These are phyloP conservation scores for western clawed frog (Xenopus tropicalis) DNA, from an alignment of 2,113 vertebrate genomes.

Conservation along the genomic window UCB_Xtro_10.0 CM004443.2:195753001-195753500, in stretches of 20 bases:
- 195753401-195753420: constrained; percentile 55
- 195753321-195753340: too few relatives aligned
- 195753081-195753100: neutral
- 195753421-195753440: constrained; percentile 67
- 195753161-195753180: constrained; percentile 76
- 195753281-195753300: too few relatives aligned
- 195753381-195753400: too few relatives aligned
- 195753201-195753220: constrained; percentile 79
- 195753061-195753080: neutral
- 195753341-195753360: too few relatives aligned
- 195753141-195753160: constrained; percentile 73
- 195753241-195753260: neutral
- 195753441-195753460: constrained; percentile 65
- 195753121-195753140: constrained; percentile 52
- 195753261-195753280: too few relatives aligned
- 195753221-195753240: constrained; percentile 67
- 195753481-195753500: constrained; percentile 69
- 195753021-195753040: too few relatives aligned
- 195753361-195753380: too few relatives aligned
- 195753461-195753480: constrained; percentile 67
- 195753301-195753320: too few relatives aligned
- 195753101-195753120: constrained; percentile 51
- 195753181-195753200: constrained; percentile 80
- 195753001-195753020: too few relatives aligned
- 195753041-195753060: too few relatives aligned